phyloP scores from a whole-genome alignment of 1,140 invertebrate genomes.

The Drosophila orena region DNA sequence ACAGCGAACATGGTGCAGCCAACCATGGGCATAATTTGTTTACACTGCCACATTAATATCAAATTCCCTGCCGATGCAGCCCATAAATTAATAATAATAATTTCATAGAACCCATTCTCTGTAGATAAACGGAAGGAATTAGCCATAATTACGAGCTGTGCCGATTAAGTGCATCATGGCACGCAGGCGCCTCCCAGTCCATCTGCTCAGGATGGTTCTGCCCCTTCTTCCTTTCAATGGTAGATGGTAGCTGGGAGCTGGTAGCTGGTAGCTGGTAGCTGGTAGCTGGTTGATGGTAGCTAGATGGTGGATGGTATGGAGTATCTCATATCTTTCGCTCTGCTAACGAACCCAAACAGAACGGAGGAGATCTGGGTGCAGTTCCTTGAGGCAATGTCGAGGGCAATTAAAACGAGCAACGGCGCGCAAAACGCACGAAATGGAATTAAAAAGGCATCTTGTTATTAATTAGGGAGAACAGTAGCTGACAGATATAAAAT shows the following conservation, averaged over 20 bases:
- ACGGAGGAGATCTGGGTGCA: conserved; percentile 8
- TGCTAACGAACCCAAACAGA: conserved; percentile 12
- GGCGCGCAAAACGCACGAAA: conserved; percentile 81
- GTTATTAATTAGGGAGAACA: conserved; percentile 85
- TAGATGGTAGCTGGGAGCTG: background rate
- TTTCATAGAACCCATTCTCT: conserved; percentile 51
- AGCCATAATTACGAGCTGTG: conserved; percentile 65
- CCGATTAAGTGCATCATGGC: conserved; percentile 47
- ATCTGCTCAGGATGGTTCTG: conserved; percentile 14
- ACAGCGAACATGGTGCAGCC: conserved; percentile 16
- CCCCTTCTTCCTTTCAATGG: background rate
- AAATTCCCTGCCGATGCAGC: conserved; percentile 28
- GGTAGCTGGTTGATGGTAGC: background rate
- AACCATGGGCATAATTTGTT: conserved; percentile 44
- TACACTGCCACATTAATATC: conserved; percentile 49
- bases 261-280: background rate
- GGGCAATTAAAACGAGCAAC: conserved; percentile 80
- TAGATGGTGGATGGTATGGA: background rate
- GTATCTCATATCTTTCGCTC: background rate
- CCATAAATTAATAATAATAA: conserved; percentile 56
- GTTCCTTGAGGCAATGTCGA: conserved; percentile 51
- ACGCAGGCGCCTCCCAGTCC: conserved; percentile 51
- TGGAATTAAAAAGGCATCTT: conserved; percentile 84
- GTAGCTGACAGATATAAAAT: conserved; percentile 85
- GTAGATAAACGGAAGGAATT: conserved; percentile 61